These are phyloP conservation scores for Ophion costatus DNA, from an alignment of 2,888 invertebrate species.

Conservation along the genomic window DNA sequence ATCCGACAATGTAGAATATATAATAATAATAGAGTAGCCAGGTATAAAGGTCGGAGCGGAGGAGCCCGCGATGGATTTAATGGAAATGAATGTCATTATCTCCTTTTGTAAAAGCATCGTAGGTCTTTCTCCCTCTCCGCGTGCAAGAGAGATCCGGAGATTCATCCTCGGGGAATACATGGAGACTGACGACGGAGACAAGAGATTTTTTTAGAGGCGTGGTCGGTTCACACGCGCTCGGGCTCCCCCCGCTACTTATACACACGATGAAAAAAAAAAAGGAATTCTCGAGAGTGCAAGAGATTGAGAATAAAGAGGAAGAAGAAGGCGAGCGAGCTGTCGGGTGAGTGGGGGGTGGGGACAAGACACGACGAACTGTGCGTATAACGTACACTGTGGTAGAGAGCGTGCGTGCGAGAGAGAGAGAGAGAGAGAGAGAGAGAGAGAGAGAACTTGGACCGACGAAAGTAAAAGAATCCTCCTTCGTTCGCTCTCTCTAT, in stretches of 20 bases:
- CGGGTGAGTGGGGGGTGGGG: constrained; percentile 39
- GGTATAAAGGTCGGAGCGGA: neutral
- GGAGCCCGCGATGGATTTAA: constrained; percentile 56
- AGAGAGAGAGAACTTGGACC: neutral
- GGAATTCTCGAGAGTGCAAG: constrained; percentile 39
- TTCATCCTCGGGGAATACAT: constrained; percentile 13
- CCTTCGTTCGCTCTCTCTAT: no score
- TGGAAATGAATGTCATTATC: constrained; percentile 66
- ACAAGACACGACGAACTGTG: constrained; percentile 68
- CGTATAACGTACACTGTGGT: no score
- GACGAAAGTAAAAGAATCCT: constrained; percentile 22
- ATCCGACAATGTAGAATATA: neutral
- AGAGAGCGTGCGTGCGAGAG: neutral
- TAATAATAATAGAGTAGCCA: neutral
- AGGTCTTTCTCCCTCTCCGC: neutral
- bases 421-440: constrained; percentile 5
- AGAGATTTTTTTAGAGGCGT: constrained; percentile 52
- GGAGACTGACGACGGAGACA: constrained; percentile 21
- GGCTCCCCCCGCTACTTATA: constrained; percentile 41
- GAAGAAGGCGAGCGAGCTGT: neutral
- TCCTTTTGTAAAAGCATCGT: constrained; percentile 53
- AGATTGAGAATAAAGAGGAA: constrained; percentile 15
- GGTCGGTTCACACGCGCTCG: constrained; percentile 59
- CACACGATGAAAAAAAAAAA: constrained; percentile 29
- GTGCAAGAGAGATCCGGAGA: neutral